A percentile compares a stretch with the other conserved stretches of the same genome.
phyloP scores from a whole-genome alignment of 2,797 vertebrate species.

The Malurus leucopterus region DNA sequence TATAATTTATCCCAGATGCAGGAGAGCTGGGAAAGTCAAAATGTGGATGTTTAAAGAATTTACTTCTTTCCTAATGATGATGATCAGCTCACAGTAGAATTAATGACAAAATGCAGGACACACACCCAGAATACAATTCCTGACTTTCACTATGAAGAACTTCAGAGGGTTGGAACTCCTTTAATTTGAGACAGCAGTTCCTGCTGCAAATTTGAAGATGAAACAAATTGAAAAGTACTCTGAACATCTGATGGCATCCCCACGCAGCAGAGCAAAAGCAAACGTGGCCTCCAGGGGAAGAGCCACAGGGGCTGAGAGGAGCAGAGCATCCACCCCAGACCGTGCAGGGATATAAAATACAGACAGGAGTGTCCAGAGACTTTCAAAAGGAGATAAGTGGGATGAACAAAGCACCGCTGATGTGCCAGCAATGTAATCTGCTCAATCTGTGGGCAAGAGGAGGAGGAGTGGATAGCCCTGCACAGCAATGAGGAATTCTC shows the following conservation, averaged over 20 bases:
- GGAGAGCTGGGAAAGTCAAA: not conserved
- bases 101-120: not conserved
- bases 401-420: not conserved
- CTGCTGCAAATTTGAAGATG: not conserved
- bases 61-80: not conserved
- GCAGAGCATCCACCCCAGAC: not conserved
- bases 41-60: not conserved
- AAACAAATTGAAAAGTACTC: rapidly evolving
- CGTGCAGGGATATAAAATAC: not conserved
- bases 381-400: not conserved
- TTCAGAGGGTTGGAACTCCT: not conserved
- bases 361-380: not conserved
- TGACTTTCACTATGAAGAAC: not conserved
- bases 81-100: not conserved
- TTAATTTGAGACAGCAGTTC: not conserved
- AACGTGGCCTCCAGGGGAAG: not conserved
- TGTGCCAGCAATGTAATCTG: constrained; percentile 1
- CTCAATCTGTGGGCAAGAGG: not conserved
- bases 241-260: rapidly evolving
- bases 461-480: not conserved
- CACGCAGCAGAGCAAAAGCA: not conserved
- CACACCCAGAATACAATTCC: not conserved
- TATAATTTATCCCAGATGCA: not conserved
- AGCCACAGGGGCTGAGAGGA: rapidly evolving
- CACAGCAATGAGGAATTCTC: not conserved